Evolutionary conservation across 2,113 vertebrate genomes (phyloP), one percentile per base, ranked within the genome.

Genomic region (Ceyx cyanopectus): DNA sequence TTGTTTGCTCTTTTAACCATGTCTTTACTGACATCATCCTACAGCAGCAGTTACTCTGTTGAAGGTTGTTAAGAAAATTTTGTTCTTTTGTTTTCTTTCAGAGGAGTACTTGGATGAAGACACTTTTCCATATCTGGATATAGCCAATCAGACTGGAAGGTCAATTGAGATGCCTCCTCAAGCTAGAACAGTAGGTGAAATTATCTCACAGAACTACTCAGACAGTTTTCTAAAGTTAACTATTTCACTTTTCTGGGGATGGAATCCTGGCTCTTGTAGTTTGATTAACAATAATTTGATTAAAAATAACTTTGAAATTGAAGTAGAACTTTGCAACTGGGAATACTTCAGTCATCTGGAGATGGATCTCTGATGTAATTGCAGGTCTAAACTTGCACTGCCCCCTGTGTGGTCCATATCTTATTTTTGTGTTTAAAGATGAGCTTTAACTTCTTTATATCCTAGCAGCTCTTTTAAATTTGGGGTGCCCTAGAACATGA

Each of bases 111-210:
- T 98, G 13, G 99, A 99, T 91, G 92, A 98, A 4, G 97, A 98
- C 46, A 97, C 96, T 23, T 93, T 75, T 10, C 99, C 99, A 0
- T 99, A 98, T 82, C 95, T 99, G 70, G 99, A 99, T 95, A 99
- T 99, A 46, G 98, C 99, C 5, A 99, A 99, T 97, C 99, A 99
- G 96, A 99, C 98, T 56, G 99, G 99, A 92, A 98, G 98, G 80
- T 98, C 99, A 1, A 98, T 99, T 27, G 92, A 94, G 72, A 99
- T 99, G 82, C 99, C 99, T 7, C 93, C 96, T 37, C 60, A 81
- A 15, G 98, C 99, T 81, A 99, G 98, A 95, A 99, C 99, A 95
- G 99, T 99, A 96, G 76, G 97, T 93, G 15, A 30, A 77, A 48
- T 3, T 65, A 56, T 62, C 66, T 78, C 75, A 19, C 2, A 60